Conservation (phyloP, 2,797 vertebrate species). For the Geotria australis region DNA sequence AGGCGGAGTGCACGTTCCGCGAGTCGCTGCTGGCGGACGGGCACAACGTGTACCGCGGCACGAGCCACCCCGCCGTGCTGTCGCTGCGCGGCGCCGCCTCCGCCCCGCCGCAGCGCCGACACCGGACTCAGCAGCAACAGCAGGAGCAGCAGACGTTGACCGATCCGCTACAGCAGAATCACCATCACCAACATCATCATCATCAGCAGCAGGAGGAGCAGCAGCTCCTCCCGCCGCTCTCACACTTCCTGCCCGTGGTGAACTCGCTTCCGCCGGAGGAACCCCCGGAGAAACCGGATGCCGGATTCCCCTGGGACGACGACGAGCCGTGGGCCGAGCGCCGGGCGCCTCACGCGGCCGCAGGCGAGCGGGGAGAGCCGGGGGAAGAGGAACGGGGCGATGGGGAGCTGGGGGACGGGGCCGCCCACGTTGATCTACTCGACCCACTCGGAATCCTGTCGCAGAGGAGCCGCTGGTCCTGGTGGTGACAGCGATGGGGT, state of each 20-base stretch:
- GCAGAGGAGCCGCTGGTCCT: too few relatives aligned
- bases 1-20: conserved; percentile 47
- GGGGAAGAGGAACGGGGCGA: background rate
- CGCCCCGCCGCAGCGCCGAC: too few relatives aligned
- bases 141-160: too few relatives aligned
- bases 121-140: too few relatives aligned
- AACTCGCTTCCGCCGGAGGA: conserved; percentile 12
- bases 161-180: too few relatives aligned
- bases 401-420: background rate
- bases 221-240: conserved; percentile 8
- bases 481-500: too few relatives aligned
- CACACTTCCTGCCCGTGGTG: conserved; percentile 53
- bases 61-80: conserved; percentile 19
- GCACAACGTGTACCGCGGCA: conserved; percentile 46
- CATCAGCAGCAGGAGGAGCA: too few relatives aligned
- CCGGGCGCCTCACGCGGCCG: background rate
- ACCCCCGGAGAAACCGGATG: conserved; percentile 1
- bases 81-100: conserved; percentile 27
- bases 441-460: too few relatives aligned
- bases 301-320: background rate
- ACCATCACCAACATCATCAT: too few relatives aligned
- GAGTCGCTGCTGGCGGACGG: conserved; percentile 43
- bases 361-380: background rate
- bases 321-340: background rate
- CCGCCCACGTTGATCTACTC: background rate